These are phyloP conservation scores for Odontothrips loti DNA, from an alignment of 2,888 invertebrate species.

Conservation along the genomic window DNA sequence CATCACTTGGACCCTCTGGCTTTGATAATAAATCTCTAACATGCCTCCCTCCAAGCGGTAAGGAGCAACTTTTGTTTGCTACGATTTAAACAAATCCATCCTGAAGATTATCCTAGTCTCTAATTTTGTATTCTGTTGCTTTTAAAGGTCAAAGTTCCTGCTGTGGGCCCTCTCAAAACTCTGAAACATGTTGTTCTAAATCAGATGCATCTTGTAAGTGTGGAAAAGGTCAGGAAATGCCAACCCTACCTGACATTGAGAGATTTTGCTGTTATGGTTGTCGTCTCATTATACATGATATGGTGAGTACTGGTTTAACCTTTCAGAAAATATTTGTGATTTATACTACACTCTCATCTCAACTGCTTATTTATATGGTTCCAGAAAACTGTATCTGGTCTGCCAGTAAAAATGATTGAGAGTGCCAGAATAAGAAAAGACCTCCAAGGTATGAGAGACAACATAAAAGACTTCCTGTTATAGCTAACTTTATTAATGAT, in stretches of 20 bases:
- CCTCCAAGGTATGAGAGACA: background rate
- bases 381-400: background rate
- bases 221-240: conserved; percentile 33
- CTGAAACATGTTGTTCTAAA: background rate
- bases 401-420: background rate
- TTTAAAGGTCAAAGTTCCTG: no score
- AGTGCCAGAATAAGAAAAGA: background rate
- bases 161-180: no score
- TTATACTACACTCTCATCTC: background rate
- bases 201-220: conserved; percentile 32
- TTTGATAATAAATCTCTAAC: conserved; percentile 34
- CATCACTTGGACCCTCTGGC: conserved; percentile 40
- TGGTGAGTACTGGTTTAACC: conserved; percentile 37
- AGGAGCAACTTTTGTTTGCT: background rate
- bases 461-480: background rate
- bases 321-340: background rate
- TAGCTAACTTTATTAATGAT: background rate
- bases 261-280: conserved; percentile 47
- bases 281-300: conserved; percentile 44
- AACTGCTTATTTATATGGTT: background rate
- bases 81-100: background rate
- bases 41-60: background rate
- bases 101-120: no score
- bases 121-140: background rate
- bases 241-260: conserved; percentile 39